Evolutionary conservation across 2,113 vertebrate genomes (phyloP).

Genomic region (Platysteira castanea): DNA sequence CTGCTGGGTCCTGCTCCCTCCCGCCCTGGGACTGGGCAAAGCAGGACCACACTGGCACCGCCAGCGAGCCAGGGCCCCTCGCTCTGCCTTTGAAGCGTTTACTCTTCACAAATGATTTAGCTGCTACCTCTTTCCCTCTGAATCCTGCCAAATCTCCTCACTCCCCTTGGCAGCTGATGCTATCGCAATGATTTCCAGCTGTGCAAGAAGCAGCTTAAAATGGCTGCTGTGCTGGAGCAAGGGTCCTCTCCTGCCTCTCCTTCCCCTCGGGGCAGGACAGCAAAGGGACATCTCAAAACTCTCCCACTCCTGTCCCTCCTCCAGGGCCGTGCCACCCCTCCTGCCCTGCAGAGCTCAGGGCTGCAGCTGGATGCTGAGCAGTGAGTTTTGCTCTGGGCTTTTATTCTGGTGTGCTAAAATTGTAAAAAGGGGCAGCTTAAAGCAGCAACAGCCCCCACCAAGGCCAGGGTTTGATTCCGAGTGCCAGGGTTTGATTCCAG

Average conservation of each 20-base stretch:
- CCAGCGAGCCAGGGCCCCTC: neutral
- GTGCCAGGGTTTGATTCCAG: neutral
- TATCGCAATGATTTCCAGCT: conserved; percentile 32
- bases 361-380: neutral
- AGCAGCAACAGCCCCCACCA: neutral
- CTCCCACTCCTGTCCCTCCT: neutral
- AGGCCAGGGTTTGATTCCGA: neutral
- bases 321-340: neutral
- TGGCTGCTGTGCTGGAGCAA: neutral
- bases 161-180: neutral
- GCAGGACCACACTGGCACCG: rapidly evolving
- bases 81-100: neutral
- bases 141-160: neutral
- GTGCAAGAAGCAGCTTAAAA: conserved; percentile 1
- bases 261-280: neutral
- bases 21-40: rapidly evolving
- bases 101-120: neutral
- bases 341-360: neutral
- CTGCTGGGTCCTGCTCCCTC: neutral
- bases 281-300: rapidly evolving
- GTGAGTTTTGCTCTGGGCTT: neutral
- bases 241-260: neutral
- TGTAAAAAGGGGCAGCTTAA: neutral
- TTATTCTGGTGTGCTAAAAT: neutral
- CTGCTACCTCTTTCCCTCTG: neutral